A percentile compares a stretch with the other conserved stretches of the same genome.
phyloP scores from a whole-genome alignment of 2,113 vertebrate genomes.

The Mola mola region DNA sequence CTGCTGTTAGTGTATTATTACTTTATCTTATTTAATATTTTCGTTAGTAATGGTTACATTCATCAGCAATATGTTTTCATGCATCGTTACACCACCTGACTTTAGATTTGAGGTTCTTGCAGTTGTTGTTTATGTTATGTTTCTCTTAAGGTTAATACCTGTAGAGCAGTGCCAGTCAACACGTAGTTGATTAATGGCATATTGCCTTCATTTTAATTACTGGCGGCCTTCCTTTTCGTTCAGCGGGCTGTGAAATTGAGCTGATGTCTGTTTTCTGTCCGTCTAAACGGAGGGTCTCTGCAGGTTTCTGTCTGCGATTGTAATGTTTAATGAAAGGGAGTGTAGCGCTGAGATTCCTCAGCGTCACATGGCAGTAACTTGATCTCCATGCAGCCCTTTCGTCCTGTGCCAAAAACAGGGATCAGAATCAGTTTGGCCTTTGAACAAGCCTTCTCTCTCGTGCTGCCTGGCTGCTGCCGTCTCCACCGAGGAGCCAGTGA shows the following conservation, averaged over 20 bases:
- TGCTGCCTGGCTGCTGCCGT: constrained; percentile 10
- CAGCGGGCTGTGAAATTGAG: not conserved
- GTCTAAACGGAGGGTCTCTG: not conserved
- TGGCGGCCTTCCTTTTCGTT: not conserved
- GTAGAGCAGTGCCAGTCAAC: not conserved
- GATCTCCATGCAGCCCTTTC: constrained; percentile 71
- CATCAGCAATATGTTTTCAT: too few species aligned
- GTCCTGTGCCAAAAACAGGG: constrained; percentile 55
- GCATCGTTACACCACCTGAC: not conserved
- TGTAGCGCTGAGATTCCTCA: constrained; percentile 75
- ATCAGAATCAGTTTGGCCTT: constrained; percentile 41
- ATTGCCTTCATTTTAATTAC: not conserved
- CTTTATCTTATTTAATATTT: constrained; percentile 1
- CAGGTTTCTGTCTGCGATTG: not conserved
- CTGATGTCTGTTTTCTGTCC: not conserved
- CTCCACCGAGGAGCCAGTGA: constrained; percentile 14
- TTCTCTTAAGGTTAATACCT: not conserved
- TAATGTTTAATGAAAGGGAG: constrained; percentile 40
- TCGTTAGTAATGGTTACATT: not conserved
- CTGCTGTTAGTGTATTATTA: not conserved
- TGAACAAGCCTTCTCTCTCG: constrained; percentile 26
- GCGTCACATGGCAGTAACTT: constrained; percentile 85
- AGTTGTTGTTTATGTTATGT: not conserved
- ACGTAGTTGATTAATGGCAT: not conserved
- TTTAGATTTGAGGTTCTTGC: too few species aligned